phyloP scores from a whole-genome alignment of 1,140 invertebrate genomes.

The Atta texana region DNA sequence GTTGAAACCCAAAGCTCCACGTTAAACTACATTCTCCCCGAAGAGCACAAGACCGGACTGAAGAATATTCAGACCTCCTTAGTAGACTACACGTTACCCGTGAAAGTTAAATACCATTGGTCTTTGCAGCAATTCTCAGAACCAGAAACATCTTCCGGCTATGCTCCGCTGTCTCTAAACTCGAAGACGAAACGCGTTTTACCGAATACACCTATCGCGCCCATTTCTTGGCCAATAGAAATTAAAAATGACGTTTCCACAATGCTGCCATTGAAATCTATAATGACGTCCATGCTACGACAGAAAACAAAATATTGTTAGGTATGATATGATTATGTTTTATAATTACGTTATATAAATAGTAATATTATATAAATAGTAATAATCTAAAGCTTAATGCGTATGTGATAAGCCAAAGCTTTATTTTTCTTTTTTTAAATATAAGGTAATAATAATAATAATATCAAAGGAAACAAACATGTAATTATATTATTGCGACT shows the following conservation, averaged over 20 bases:
- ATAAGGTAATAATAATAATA: not conserved
- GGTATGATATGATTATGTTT: constrained; percentile 27
- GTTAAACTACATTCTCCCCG: constrained; percentile 50
- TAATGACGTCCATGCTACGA: constrained; percentile 8
- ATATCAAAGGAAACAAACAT: not conserved
- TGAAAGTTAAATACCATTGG: constrained; percentile 38
- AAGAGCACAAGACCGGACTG: constrained; percentile 40
- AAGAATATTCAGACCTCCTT: constrained; percentile 61
- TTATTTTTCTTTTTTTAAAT: not conserved
- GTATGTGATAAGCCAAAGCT: not conserved
- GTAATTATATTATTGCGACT: not conserved
- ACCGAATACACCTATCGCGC: constrained; percentile 61
- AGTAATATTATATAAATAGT: not conserved
- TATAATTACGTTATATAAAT: not conserved
- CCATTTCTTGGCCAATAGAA: constrained; percentile 64
- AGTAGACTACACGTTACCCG: constrained; percentile 51
- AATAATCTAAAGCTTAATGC: not conserved
- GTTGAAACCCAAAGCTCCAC: constrained; percentile 15
- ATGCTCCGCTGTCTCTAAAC: constrained; percentile 60
- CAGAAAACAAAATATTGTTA: constrained; percentile 23
- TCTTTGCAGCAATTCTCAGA: constrained; percentile 61
- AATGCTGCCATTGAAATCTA: constrained; percentile 49
- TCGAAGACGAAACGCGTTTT: constrained; percentile 56
- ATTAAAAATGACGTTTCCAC: constrained; percentile 58
- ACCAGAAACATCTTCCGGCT: constrained; percentile 68